Evolutionary conservation across 2,113 vertebrate species (phyloP), one percentile per base, ranked within the genome.

Genomic region (Oceanites oceanicus): DNA sequence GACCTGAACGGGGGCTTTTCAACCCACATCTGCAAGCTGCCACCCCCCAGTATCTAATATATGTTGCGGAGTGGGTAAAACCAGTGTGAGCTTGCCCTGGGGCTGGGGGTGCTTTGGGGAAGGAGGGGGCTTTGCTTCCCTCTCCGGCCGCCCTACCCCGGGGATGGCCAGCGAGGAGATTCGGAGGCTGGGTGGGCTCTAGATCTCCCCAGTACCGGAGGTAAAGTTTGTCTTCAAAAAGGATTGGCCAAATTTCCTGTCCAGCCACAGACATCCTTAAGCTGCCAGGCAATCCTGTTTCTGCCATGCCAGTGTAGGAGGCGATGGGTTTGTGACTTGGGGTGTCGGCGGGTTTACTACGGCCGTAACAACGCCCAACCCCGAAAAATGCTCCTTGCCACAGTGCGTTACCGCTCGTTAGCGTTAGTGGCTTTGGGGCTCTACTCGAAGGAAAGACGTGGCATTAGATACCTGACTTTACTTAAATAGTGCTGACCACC

Each of bases 401-500:
- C 40, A 32, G 71, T 0, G 2, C 44, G 32, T 58, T 58, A 49
- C 49, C 0, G 1, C 63, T 74, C 12, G 0, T 71, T 67, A 55
- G 49, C 4, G 1, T 11, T 36, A 52, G 50, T 58, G 77, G 56
- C 19, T 76, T 67, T 20, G 18, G 71, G 83, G 38, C 66, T 84
- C 50, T 74, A 11, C 49, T 84, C 76, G 40, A 59, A 62, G 72
- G 86, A 52, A 75, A 87, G 74, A 74, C 52, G 36, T 68, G 58
- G 72, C 34, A 88, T 68, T 55, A 91, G 45, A 65, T 47, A 89
- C 83, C 56, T 94, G 85, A 82, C 34, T 42, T 97, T 45, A 81
- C 38, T 94, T 74, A 94, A 96, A 95, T 22, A 72, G 74, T 85
- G 77, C 77, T 93, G 94, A 63, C 66, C 36, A 45, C n/a, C 36